Evolutionary conservation across 2,113 vertebrate species (phyloP), one percentile per base, ranked within the genome.

Genomic region (Synchiropus splendidus): DNA sequence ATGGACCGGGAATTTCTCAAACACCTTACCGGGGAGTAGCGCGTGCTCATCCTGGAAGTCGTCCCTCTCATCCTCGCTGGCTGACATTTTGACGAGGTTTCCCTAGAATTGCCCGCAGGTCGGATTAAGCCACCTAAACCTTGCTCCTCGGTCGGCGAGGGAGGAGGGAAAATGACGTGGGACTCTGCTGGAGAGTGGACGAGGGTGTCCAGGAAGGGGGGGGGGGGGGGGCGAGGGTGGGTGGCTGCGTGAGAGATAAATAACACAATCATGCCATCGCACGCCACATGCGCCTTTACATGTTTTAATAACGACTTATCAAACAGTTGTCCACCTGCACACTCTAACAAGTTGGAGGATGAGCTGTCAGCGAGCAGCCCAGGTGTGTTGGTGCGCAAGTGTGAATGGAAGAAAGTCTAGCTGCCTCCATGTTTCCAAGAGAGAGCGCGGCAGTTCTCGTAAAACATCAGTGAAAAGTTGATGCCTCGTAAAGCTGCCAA

Each of bases 31-130:
- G 62, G 54, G 79, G 9, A 78, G 54, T 48, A 81, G 59, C 51
- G 78, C 63, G 49, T 54, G 76, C 51, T 77, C 77, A 3, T 78
- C 79, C 59, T 65, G 79, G 37, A 83, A 84, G 68, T 77, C 78
- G n/a, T 79, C 81, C 61, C 75, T 66, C 39, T 88, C 86, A 55
- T 86, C 85, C 64, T 88, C 86, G 67, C 84, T 87, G 39, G 67
- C 84, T 51, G 85, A 88, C 85, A 87, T 83, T 27, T 8, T 27
- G 21, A 27, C 44, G 54, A 8, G 41, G 57, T 44, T 49, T 61
- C 45, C 42, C 48, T 50, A 38, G 49, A 6, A 6, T 16, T 67
- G 44, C 40, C 46, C 44, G 69, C 56, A n/a, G n/a, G n/a, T 67
- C 60, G 61, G 48, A 63, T 67, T 77, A 77, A 73, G 77, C 78